These are phyloP conservation scores for Beris morrisii DNA, from an alignment of 2,888 invertebrate species.

Conservation along the genomic window DNA sequence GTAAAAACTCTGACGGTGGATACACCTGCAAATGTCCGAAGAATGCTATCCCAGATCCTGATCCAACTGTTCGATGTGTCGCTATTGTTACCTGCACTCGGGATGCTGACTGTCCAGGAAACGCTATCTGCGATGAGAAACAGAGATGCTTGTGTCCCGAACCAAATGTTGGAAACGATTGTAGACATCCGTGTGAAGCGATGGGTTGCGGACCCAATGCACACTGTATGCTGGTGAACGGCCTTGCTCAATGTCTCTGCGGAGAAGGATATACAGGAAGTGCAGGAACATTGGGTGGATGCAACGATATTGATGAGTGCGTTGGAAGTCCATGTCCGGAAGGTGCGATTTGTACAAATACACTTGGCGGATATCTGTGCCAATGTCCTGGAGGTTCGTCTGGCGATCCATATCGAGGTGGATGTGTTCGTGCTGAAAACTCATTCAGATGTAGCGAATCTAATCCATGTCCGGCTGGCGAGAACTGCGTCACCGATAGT, in stretches of 20 bases:
- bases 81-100: constrained; percentile 76
- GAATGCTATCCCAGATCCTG: constrained; percentile 80
- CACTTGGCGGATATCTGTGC: constrained; percentile 82
- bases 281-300: constrained; percentile 64
- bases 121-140: constrained; percentile 78
- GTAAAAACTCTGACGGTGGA: constrained; percentile 76
- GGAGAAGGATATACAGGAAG: constrained; percentile 76
- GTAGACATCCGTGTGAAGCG: constrained; percentile 90
- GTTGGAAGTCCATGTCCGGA: constrained; percentile 75
- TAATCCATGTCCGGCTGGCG: constrained; percentile 80
- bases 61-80: constrained; percentile 78
- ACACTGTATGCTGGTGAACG: constrained; percentile 83
- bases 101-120: constrained; percentile 84
- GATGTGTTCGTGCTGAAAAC: constrained; percentile 68
- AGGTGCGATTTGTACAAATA: constrained; percentile 87
- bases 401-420: constrained; percentile 79
- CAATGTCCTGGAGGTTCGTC: constrained; percentile 82
- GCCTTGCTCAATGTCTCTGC: constrained; percentile 82
- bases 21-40: constrained; percentile 80
- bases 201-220: constrained; percentile 83
- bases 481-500: constrained; percentile 81
- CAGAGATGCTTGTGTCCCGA: constrained; percentile 85
- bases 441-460: constrained; percentile 71
- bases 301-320: constrained; percentile 90
- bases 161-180: constrained; percentile 88